A percentile compares a stretch with the other conserved stretches of the same genome.
These are phyloP conservation scores for Platysteira castanea DNA, from an alignment of 2,113 vertebrate species.

Conservation along the genomic window DNA sequence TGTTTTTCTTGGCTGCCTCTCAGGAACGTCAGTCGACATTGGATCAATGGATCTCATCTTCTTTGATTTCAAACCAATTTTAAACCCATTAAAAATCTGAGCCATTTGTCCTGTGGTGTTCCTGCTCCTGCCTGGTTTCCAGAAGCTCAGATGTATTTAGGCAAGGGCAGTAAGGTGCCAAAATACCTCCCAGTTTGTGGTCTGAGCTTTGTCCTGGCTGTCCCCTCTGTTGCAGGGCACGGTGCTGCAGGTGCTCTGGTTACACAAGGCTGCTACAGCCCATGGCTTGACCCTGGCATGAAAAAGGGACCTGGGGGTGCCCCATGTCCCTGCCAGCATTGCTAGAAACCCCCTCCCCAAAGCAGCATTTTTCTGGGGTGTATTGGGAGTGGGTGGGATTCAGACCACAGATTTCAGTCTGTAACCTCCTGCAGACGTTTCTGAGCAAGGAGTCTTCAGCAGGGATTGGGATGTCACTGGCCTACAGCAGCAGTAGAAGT, in stretches of 20 bases:
- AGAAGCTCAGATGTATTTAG: not conserved
- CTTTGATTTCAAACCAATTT: constrained; percentile 37
- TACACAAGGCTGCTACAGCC: not conserved
- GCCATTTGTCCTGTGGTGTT: not conserved
- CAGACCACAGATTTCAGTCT: not conserved
- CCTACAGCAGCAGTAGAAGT: not conserved
- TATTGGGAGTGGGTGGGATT: fast-evolving
- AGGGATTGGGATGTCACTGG: not conserved
- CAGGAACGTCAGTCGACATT: not conserved
- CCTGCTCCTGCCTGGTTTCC: not conserved
- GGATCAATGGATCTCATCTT: constrained; percentile 6
- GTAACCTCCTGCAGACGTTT: not conserved
- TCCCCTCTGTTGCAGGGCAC: not conserved
- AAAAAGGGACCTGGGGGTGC: not conserved
- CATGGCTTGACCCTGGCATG: fast-evolving
- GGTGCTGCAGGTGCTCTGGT: not conserved
- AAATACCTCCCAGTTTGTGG: not conserved
- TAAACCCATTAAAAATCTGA: not conserved
- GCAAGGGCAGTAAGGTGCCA: not conserved
- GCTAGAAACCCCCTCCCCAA: not conserved
- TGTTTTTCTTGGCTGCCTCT: constrained; percentile 30
- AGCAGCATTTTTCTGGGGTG: not conserved
- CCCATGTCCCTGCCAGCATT: not conserved
- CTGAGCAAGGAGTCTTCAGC: not conserved
- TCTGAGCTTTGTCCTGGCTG: not conserved